Conservation (phyloP, 1,140 invertebrate species). For the Heliothis virescens region DNA sequence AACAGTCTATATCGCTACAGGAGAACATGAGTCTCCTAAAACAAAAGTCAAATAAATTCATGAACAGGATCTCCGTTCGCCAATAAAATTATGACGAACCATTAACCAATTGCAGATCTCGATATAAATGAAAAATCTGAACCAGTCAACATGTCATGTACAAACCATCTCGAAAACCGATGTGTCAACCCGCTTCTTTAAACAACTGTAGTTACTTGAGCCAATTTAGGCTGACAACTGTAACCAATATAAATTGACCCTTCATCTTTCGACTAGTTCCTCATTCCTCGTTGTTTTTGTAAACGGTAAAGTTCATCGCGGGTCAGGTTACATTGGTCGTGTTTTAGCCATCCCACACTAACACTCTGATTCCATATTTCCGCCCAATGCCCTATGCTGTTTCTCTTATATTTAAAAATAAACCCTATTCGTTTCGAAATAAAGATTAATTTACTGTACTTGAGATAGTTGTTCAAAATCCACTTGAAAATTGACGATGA, state of each 20-base stretch:
- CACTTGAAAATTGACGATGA: slow-evolving; percentile 21
- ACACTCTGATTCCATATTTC: slow-evolving; percentile 82
- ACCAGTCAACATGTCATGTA: slow-evolving; percentile 32
- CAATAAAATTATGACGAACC: background rate
- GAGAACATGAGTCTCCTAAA: too few relatives aligned
- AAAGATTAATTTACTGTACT: slow-evolving; percentile 46
- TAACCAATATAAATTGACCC: slow-evolving; percentile 68
- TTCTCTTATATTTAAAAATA: slow-evolving; percentile 55
- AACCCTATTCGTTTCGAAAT: slow-evolving; percentile 53
- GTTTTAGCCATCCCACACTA: slow-evolving; percentile 69
- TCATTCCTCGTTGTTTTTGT: slow-evolving; percentile 52
- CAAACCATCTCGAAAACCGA: slow-evolving; percentile 51
- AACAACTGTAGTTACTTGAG: slow-evolving; percentile 76
- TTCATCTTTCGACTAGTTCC: slow-evolving; percentile 58
- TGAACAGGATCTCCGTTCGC: background rate
- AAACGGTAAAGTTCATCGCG: slow-evolving; percentile 56
- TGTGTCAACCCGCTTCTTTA: slow-evolving; percentile 66
- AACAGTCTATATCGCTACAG: too few relatives aligned
- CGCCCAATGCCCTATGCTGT: slow-evolving; percentile 76
- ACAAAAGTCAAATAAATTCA: background rate
- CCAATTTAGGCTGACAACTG: slow-evolving; percentile 75
- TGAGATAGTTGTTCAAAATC: background rate
- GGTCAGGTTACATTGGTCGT: slow-evolving; percentile 69
- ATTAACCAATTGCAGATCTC: slow-evolving; percentile 16
- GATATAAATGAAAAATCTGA: slow-evolving; percentile 9